Evolutionary conservation across 2,888 invertebrate genomes (phyloP).

Genomic region (Heliconius hortense): DNA sequence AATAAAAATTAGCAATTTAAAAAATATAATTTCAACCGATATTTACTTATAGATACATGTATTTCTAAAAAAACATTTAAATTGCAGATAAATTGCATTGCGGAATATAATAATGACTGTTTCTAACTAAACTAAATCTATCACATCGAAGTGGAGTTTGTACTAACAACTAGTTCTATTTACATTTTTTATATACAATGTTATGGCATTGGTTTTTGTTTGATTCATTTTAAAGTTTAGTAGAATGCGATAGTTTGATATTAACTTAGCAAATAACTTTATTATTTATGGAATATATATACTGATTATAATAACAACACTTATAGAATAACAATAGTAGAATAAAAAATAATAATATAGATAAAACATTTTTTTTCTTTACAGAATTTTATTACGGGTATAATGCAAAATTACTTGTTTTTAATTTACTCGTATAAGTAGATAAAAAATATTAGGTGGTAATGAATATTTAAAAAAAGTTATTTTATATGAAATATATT

Average conservation of each 20-base stretch:
- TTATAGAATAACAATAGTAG: conserved; percentile 1
- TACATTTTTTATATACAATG: conserved; percentile 37
- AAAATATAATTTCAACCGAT: background rate
- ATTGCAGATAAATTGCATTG: background rate
- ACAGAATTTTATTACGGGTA: background rate
- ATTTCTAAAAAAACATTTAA: background rate
- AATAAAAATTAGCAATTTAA: conserved; percentile 1
- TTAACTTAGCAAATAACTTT: background rate
- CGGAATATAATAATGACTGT: conserved; percentile 20
- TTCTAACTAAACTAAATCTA: conserved; percentile 23
- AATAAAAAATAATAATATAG: background rate
- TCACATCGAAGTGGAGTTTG: conserved; percentile 37
- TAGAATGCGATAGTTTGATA: background rate
- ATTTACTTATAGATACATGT: background rate
- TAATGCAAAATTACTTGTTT: background rate
- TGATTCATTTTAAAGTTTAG: background rate
- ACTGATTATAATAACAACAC: conserved; percentile 2
- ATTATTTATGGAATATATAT: background rate
- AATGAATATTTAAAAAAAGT: background rate
- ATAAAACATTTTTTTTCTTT: background rate
- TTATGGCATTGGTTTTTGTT: conserved; percentile 25
- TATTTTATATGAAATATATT: background rate
- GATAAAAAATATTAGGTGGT: background rate
- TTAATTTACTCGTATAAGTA: background rate
- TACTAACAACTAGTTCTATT: conserved; percentile 39